Base-by-base conservation (phyloP, 2,797 vertebrate genomes). In the Mionectes olivaceus region DNA sequence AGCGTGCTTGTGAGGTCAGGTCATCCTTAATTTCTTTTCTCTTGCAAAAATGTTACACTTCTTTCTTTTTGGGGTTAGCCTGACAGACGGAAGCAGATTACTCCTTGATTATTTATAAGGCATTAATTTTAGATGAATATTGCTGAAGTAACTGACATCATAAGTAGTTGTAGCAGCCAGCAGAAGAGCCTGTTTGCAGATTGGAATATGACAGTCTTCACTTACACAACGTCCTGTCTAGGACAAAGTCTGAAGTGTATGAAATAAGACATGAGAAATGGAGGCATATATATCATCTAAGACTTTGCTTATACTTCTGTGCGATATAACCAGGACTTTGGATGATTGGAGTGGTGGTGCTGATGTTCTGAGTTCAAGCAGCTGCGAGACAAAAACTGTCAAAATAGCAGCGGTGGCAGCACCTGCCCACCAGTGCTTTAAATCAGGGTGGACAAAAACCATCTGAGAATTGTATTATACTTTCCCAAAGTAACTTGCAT, bases 61-160 rank as follows among this genome's bases (percentile, higher is more conserved):
- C 67, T 67, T 95, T 91, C 83, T 93, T 93, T 90, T 90, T 83
- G 94, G 94, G 90, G 94, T 94, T 97, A 97, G 95, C 86, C 95
- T 96, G 96, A 90, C 96, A 97, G 93, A 95, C 90, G 27, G 94
- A 92, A 95, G 93, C 96, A 94, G 93, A 96, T 96, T 94, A 87
- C 87, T 97, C 74, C 91, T 97, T 91, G 94, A 96, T 97, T 96
- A 96, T 97, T 97, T 96, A 97, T 97, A 94, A 97, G 86, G 90
- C 94, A 96, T 97, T 97, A 96, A 97, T 96, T 97, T 97, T 97
- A 95, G 90, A 96, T 97, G 96, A 96, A 93, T 94, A 94, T 93
- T 96, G 83, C 94, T 91, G 88, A 89, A 96, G 93, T 97, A 95
- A 89, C 92, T 94, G 96, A 96, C 96, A 95, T 96, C 59, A 13